Percentiles rank a stretch among this genome's conserved stretches.
Conservation (phyloP, 2,888 invertebrate species). For the Amblyjoppa proteus region DNA sequence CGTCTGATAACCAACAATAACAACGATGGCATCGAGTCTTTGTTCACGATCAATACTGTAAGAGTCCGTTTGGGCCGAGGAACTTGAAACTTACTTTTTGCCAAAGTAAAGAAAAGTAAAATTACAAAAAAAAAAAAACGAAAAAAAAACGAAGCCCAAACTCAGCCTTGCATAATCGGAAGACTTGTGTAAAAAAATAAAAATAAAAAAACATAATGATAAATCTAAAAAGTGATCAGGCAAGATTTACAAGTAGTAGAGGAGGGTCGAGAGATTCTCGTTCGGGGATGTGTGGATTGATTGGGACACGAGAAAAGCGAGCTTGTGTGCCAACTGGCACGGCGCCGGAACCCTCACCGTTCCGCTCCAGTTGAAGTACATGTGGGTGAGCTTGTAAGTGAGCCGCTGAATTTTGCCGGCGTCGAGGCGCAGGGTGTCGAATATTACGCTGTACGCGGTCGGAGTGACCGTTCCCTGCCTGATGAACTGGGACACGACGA, state of each 20-base stretch:
- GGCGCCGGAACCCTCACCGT: slow-evolving; percentile 93
- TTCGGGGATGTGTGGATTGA: slow-evolving; percentile 90
- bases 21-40: not conserved
- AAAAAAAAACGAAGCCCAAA: not conserved
- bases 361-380: slow-evolving; percentile 97
- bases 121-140: not conserved
- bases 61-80: not conserved
- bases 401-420: slow-evolving; percentile 93
- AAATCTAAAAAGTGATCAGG: not conserved
- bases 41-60: not conserved
- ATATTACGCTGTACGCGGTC: slow-evolving; percentile 95
- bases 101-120: not conserved
- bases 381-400: slow-evolving; percentile 94
- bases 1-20: not conserved
- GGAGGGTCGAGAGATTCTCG: slow-evolving; percentile 87
- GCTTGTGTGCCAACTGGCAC: slow-evolving; percentile 97
- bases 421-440: slow-evolving; percentile 89
- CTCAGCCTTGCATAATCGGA: not conserved
- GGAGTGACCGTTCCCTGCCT: slow-evolving; percentile 96
- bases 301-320: slow-evolving; percentile 95
- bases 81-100: not conserved
- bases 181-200: not conserved
- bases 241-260: slow-evolving; percentile 89
- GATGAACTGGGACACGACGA: slow-evolving; percentile 94
- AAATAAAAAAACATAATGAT: not conserved